Evolutionary conservation across 2,113 vertebrate species (phyloP), one percentile per base, ranked within the genome.

Genomic region (Sebastes fasciatus): DNA sequence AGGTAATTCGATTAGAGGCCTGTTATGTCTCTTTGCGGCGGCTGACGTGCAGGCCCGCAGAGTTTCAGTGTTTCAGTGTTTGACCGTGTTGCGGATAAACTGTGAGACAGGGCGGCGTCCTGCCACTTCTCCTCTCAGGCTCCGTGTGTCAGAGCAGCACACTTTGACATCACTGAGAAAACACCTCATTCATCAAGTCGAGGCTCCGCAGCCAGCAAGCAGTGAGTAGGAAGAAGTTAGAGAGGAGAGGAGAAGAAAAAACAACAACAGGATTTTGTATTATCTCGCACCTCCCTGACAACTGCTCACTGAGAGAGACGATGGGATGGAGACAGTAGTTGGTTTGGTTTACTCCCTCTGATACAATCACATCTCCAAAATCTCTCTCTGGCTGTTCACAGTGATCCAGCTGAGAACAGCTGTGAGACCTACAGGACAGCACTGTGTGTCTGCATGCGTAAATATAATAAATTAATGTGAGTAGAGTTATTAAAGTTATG

Each of bases 121-220:
- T 88, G 86, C 86, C 91, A 88, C 91, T 88, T 91, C 91, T 90
- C 87, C 91, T 89, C 91, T 65, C 88, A 71, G 89, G 82, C 91
- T 79, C 84, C 79, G 78, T 66, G 86, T 95, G 92, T 94, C 93
- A 86, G 85, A 91, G 85, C 91, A 67, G 93, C 91, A 92, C 91
- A 91, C 89, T 89, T 88, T 93, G 93, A 91, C 93, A 93, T 83
- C 48, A 61, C 75, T 88, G 80, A 62, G 67, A 91, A 91, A 93
- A 92, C 94, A 95, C 94, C 94, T 96, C 94, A 94, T 96, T 92
- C 89, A 94, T 95, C 94, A 94, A 80, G 23, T 62, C 17, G 62
- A 68, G 74, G 80, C 86, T 87, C 63, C 80, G 71, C 62, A 71
- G 88, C 81, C 81, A 90, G 71, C 62, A 71, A 87, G 80, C 81